Evolutionary conservation across 2,797 vertebrate genomes (phyloP).

Genomic region (Paratrypauchen microcephalus): DNA sequence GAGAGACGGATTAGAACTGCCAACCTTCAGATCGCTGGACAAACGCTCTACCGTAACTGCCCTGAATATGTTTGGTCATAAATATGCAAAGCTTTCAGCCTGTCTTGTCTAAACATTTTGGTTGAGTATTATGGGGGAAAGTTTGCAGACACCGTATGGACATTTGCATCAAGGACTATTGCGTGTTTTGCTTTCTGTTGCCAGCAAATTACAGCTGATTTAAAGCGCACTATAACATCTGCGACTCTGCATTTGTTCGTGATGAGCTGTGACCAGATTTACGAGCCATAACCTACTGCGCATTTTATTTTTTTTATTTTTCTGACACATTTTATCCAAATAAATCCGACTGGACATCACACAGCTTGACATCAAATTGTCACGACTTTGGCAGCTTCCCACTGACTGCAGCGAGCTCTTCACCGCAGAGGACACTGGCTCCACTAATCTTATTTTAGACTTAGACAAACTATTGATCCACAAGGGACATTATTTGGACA

Average conservation of each 20-base stretch:
- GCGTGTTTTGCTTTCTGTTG: slow-evolving; percentile 28
- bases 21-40: too few relatives aligned
- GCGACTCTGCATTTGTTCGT: slow-evolving; percentile 45
- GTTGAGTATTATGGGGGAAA: not conserved
- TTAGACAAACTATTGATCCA: too few relatives aligned
- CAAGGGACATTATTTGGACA: too few relatives aligned
- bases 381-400: slow-evolving; percentile 19
- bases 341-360: slow-evolving; percentile 59
- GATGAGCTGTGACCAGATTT: slow-evolving; percentile 49
- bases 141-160: slow-evolving; percentile 6
- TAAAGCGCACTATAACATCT: slow-evolving; percentile 55
- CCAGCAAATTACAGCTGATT: slow-evolving; percentile 52
- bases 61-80: too few relatives aligned
- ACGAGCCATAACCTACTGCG: slow-evolving; percentile 44
- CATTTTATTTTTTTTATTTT: slow-evolving; percentile 1
- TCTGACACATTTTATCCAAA: slow-evolving; percentile 62
- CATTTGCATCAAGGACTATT: not conserved
- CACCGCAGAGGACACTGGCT: slow-evolving; percentile 37
- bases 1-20: too few relatives aligned
- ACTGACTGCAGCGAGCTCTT: slow-evolving; percentile 32
- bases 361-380: slow-evolving; percentile 52
- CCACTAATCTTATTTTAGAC: slow-evolving; percentile 29
- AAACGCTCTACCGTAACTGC: too few relatives aligned
- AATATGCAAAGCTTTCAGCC: too few relatives aligned
- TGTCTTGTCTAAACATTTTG: too few relatives aligned